Conservation (phyloP, 2,888 invertebrate species). For the Drosophila anomelani region DNA sequence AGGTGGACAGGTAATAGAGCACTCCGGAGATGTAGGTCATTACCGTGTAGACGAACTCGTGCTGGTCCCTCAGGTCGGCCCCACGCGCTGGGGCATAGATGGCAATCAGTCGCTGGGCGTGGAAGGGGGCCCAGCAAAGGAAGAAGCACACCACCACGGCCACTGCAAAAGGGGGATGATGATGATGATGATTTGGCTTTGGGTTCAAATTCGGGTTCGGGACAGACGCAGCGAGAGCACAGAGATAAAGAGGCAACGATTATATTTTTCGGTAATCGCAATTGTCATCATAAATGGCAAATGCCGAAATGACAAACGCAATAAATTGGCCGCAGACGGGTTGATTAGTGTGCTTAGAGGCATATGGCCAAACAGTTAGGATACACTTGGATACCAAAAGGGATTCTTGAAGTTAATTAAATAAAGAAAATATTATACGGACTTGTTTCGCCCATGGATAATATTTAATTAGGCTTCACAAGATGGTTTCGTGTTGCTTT, state of each 20-base stretch:
- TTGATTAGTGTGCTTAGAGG: conserved; percentile 55
- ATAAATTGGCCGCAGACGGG: conserved; percentile 71
- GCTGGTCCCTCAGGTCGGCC: conserved; percentile 68
- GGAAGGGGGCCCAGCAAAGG: conserved; percentile 96
- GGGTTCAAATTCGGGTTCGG: conserved; percentile 3
- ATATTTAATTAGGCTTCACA: neutral
- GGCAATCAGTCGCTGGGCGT: conserved; percentile 93
- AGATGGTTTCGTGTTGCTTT: too few species aligned
- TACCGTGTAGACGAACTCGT: conserved; percentile 82
- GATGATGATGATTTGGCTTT: neutral
- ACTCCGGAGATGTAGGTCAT: conserved; percentile 92
- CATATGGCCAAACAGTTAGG: conserved; percentile 50
- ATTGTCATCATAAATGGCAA: conserved; percentile 60
- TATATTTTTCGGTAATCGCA: conserved; percentile 41
- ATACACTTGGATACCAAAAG: conserved; percentile 13
- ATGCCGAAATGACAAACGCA: conserved; percentile 53
- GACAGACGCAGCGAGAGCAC: conserved; percentile 15
- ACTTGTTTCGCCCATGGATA: neutral
- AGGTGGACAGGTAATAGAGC: conserved; percentile 95
- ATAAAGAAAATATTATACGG: neutral
- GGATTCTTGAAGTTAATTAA: neutral
- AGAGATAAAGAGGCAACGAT: conserved; percentile 42
- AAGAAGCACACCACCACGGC: conserved; percentile 96
- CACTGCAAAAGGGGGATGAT: conserved; percentile 85
- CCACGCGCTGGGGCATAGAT: conserved; percentile 84